A percentile compares a stretch with the other conserved stretches of the same genome.
Conservation (phyloP, 92 coral and sea anemone species). For the Muricea muricata region DNA sequence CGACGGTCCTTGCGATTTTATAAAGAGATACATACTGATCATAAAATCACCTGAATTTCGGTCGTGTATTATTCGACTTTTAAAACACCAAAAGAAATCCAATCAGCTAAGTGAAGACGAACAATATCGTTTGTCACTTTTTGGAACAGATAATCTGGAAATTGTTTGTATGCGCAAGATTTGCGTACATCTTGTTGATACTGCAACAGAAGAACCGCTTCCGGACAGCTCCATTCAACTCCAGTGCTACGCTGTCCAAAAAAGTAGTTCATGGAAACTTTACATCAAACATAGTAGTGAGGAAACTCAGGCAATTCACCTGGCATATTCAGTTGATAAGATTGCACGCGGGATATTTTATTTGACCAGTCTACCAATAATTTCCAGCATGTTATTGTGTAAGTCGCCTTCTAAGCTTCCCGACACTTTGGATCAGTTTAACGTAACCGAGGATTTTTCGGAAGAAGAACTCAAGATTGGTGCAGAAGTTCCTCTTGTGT, state of each 20-base stretch:
- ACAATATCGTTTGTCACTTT: conserved; percentile 75
- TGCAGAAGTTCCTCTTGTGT: conserved; percentile 90
- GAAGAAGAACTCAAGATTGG: conserved; percentile 84
- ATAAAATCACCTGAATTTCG: conserved; percentile 10
- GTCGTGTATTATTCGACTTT: conserved; percentile 76
- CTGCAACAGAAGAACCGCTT: conserved; percentile 76
- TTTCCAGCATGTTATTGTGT: conserved; percentile 77
- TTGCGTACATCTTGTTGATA: conserved; percentile 79
- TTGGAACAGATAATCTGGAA: conserved; percentile 64
- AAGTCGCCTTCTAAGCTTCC: conserved; percentile 87
- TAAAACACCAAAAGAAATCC: conserved; percentile 89
- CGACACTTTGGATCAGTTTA: conserved; percentile 80
- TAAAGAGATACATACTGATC: conserved; percentile 9
- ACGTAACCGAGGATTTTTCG: conserved; percentile 86
- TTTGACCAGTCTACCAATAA: conserved; percentile 77
- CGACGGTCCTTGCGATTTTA: conserved; percentile 22
- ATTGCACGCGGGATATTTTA: conserved; percentile 79
- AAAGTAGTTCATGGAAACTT: not conserved
- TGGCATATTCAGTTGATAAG: conserved; percentile 81
- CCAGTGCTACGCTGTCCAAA: conserved; percentile 4
- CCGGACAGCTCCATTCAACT: conserved; percentile 60
- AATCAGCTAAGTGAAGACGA: conserved; percentile 87
- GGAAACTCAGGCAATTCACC: conserved; percentile 83
- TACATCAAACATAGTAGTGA: conserved; percentile 63
- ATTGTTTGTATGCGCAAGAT: conserved; percentile 86